Evolutionary conservation across 2,113 vertebrate genomes (phyloP).

Genomic region (Mionectes macconnelli): DNA sequence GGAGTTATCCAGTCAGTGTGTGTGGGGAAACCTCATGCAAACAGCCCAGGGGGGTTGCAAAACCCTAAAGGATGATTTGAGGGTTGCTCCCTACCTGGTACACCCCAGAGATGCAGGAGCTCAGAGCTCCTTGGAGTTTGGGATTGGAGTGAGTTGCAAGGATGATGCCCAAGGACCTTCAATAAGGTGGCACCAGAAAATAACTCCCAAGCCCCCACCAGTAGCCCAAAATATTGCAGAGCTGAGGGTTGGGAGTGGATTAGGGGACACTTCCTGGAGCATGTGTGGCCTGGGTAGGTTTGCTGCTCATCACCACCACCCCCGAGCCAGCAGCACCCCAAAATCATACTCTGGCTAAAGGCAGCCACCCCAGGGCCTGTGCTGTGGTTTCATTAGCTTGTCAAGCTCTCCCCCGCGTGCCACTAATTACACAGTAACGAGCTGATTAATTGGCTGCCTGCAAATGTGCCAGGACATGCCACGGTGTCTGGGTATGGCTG

Average conservation of each 20-base stretch:
- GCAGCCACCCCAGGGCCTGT: background rate
- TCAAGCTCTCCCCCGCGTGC: background rate
- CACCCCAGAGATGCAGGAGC: background rate
- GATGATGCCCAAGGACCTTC: background rate
- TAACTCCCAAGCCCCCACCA: background rate
- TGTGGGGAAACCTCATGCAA: background rate
- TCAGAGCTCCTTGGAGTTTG: no score
- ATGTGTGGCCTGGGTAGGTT: fast-evolving
- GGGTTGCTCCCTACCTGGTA: background rate
- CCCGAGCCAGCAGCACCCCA: background rate
- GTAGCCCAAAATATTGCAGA: background rate
- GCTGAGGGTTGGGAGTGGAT: background rate
- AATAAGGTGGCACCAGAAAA: background rate
- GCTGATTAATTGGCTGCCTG: background rate
- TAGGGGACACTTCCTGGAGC: fast-evolving
- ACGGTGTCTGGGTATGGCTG: fast-evolving
- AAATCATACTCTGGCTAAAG: background rate
- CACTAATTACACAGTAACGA: constrained; percentile 8
- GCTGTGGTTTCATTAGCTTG: background rate
- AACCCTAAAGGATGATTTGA: background rate
- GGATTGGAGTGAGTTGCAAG: no score
- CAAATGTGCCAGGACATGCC: background rate
- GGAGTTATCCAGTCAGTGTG: fast-evolving
- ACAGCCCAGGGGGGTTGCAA: background rate
- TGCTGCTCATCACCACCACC: background rate